Base-by-base conservation (phyloP, 30 jellyfish, hydroid and myxozoan species). In the Hydractinia symbiolongicarpus region DNA sequence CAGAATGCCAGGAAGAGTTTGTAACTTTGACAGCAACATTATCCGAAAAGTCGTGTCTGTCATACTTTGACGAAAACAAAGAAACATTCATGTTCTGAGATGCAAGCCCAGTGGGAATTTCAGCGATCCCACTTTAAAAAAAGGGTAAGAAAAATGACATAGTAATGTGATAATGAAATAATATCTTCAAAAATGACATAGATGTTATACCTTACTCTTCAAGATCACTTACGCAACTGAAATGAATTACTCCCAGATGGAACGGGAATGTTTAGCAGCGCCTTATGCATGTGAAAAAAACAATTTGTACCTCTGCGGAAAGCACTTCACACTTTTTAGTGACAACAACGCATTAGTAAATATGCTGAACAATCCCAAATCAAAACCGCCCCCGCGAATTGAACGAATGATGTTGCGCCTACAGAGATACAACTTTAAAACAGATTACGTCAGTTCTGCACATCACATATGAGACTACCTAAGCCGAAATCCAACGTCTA, bases 181-280 rank as follows among this genome's bases (percentile, higher is more conserved):
- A n/a, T n/a, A n/a, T n/a, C n/a, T n/a, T n/a, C n/a, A n/a, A n/a
- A n/a, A n/a, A n/a, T n/a, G n/a, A n/a, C n/a, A n/a, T n/a, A 67
- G 53, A 67, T 67, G 19, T 67, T 19, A 67, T 19, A 20, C 49
- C 80, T 20, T 71, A 71, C 5, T 71, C 80, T 71, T 71, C 80
- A 71, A 71, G 80, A 16, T 30, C 80, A 71, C 80, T 71, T 71
- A 71, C 55, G 5, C 55, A 71, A 50, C 80, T 6, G 80, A 71
- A 71, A 71, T 5, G 61, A 71, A n/a, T 71, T 71, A 71, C 50
- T 30, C 80, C 9, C 80, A 71, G 5, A 71, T 71, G 16, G 69
- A 71, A 71, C 80, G 80, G 16, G 80, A 71, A 71, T 71, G 80
- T 13, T 71, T 71, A 71, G 80, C 61, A 20, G 80, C 61, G 13